Percentiles rank a stretch among this genome's conserved stretches.
Conservation (phyloP, 2,113 vertebrate species). For the Dromaius novaehollandiae region DNA sequence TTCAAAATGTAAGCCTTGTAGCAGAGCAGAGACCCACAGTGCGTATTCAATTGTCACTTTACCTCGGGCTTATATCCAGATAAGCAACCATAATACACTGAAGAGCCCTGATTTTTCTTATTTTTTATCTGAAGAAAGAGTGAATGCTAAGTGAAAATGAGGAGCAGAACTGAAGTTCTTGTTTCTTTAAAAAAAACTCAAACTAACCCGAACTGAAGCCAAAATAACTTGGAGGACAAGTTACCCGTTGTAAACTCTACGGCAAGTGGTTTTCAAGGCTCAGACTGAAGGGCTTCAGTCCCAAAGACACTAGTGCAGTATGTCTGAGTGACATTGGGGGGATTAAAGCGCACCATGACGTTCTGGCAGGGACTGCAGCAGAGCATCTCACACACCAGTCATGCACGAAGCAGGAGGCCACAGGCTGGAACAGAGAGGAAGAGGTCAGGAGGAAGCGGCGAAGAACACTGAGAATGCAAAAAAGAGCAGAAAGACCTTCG, state of each 20-base stretch:
- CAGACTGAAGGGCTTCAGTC: background rate
- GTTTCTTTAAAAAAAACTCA: background rate
- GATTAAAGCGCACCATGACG: background rate
- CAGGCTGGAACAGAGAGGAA: background rate
- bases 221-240: background rate
- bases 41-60: background rate
- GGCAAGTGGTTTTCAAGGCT: background rate
- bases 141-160: background rate
- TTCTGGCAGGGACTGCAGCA: background rate
- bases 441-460: background rate
- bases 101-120: background rate
- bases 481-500: background rate
- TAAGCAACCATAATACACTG: background rate
- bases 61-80: background rate
- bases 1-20: background rate
- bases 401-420: background rate
- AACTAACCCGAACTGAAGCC: background rate
- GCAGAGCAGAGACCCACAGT: background rate
- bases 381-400: background rate
- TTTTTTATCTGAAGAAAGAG: background rate
- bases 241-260: background rate
- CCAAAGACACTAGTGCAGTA: rapidly evolving
- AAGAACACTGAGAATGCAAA: background rate
- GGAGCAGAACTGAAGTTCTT: background rate
- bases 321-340: background rate